Evolutionary conservation across 2,888 invertebrate genomes (phyloP).

Genomic region (Drosophila niveifrons): DNA sequence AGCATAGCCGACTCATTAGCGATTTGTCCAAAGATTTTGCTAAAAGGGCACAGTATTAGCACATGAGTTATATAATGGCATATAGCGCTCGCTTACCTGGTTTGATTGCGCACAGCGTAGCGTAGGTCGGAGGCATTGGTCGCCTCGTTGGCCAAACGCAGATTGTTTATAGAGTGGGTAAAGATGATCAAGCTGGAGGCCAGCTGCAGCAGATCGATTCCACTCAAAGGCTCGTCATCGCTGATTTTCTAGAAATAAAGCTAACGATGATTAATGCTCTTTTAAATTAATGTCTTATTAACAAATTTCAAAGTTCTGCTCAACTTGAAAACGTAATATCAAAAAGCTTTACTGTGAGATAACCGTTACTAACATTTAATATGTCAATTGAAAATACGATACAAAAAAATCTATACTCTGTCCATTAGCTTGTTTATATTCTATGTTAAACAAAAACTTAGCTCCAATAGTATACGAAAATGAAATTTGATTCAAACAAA

Average conservation of each 20-base stretch:
- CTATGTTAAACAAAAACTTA: too few relatives aligned
- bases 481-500: too few relatives aligned
- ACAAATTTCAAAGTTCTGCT: too few relatives aligned
- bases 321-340: too few relatives aligned
- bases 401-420: too few relatives aligned
- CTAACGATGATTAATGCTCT: too few relatives aligned
- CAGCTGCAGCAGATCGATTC: constrained; percentile 72
- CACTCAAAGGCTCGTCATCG: constrained; percentile 67
- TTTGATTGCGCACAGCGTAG: constrained; percentile 63
- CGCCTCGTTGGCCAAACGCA: constrained; percentile 72
- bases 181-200: constrained; percentile 78
- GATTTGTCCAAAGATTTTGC: constrained; percentile 53
- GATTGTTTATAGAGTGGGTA: constrained; percentile 81
- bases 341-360: too few relatives aligned
- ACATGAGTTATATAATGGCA: not conserved
- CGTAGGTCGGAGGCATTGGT: constrained; percentile 67
- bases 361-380: too few relatives aligned
- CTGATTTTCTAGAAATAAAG: constrained; percentile 57
- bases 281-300: too few relatives aligned
- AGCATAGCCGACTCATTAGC: constrained; percentile 50
- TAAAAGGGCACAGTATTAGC: not conserved
- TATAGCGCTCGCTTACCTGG: constrained; percentile 43
- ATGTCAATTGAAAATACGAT: too few relatives aligned
- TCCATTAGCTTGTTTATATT: too few relatives aligned
- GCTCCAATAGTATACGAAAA: too few relatives aligned